Evolutionary conservation across 2,797 vertebrate genomes (phyloP).

Genomic region (Syngnathus rostellatus): DNA sequence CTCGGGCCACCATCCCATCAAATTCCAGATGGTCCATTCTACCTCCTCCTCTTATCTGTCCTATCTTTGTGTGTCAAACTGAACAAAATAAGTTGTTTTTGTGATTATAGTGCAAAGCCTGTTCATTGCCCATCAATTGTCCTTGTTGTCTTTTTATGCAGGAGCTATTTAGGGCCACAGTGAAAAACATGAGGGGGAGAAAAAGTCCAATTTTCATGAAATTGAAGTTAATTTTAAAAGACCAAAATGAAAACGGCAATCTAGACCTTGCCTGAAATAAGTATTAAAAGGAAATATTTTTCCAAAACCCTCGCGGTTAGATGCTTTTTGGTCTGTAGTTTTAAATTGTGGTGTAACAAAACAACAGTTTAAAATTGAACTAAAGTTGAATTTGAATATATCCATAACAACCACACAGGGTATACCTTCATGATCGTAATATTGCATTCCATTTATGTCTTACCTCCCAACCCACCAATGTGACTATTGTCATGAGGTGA

Average conservation of each 20-base stretch:
- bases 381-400: not conserved
- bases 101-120: not conserved
- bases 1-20: constrained; percentile 5
- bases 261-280: not conserved
- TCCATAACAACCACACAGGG: not conserved
- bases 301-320: not conserved
- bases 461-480: not conserved
- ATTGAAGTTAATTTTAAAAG: not conserved
- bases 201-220: not conserved
- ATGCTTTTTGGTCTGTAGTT: not conserved
- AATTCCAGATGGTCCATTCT: not conserved
- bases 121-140: not conserved
- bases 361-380: not conserved
- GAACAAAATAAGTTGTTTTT: not conserved
- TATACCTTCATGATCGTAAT: not conserved
- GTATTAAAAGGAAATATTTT: not conserved
- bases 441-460: not conserved
- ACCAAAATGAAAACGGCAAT: not conserved
- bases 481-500: not conserved
- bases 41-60: not conserved
- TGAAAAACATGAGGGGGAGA: not conserved
- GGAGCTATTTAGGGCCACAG: not conserved
- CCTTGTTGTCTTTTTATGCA: not conserved
- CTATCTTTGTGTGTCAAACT: not conserved
- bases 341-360: not conserved